Evolutionary conservation across 2,888 invertebrate species (phyloP).

Genomic region (Drosophila eohydei): DNA sequence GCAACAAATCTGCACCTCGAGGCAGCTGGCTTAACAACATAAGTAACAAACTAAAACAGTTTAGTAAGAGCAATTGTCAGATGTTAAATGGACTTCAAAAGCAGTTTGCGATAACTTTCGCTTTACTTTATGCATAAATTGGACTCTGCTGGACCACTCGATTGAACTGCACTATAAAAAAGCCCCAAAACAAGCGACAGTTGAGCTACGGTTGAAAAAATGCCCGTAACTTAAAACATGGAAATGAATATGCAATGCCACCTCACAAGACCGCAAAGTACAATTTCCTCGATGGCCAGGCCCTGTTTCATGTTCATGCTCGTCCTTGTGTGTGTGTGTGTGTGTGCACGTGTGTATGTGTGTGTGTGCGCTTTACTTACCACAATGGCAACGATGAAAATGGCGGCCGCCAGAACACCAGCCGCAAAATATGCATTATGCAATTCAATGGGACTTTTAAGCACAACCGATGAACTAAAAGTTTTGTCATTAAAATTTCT

Average conservation of each 20-base stretch:
- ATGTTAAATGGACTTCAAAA: neutral
- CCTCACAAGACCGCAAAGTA: conserved; percentile 63
- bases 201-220: conserved; percentile 12
- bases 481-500: conserved; percentile 85
- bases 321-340: conserved; percentile 8
- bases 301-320: neutral
- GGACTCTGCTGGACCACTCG: conserved; percentile 50
- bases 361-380: conserved; percentile 85
- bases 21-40: neutral
- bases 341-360: conserved; percentile 6
- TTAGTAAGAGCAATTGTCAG: neutral
- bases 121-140: conserved; percentile 42
- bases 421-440: conserved; percentile 93
- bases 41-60: neutral
- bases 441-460: conserved; percentile 87
- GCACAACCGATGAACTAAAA: conserved; percentile 84
- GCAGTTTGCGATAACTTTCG: too few relatives aligned
- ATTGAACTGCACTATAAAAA: conserved; percentile 46
- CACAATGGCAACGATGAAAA: conserved; percentile 90
- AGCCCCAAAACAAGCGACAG: conserved; percentile 33
- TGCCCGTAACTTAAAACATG: conserved; percentile 54
- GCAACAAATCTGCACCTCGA: too few relatives aligned
- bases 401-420: conserved; percentile 90
- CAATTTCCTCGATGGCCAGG: conserved; percentile 73
- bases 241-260: conserved; percentile 76